Evolutionary conservation across 2,888 invertebrate species (phyloP), one percentile per base, ranked within the genome.

Genomic region (Drosophila paramelanica): DNA sequence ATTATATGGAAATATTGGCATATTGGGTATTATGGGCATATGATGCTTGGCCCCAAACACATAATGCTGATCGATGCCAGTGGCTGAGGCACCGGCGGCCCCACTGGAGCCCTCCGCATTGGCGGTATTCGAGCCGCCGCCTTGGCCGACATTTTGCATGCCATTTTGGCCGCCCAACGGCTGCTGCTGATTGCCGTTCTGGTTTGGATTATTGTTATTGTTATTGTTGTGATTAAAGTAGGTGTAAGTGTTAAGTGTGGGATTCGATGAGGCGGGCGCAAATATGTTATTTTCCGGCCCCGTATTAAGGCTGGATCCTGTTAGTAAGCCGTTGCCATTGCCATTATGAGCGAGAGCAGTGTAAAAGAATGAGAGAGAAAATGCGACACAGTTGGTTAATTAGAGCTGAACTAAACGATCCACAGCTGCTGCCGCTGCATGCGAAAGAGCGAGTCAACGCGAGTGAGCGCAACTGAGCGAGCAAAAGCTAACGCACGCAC

Each of bases 261-360:
- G 91, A 84, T 92, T 91, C 73, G 92, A 92, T 84, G 90, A 89
- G 53, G 87, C 87, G 41, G 87, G 76, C 82, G 88, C 73, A 67
- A 83, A 77, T 67, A 90, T 81, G 74, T 89, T 87, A 75, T 92
- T 91, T 67, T 92, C 92, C 23, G 92, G 90, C 62, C 91, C 92
- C 67, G 92, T 91, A 79, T 92, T 92, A 45, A 92, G 72, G 73
- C 91, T 92, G 65, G 92, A 90, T 91, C 92, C 92, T 93, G 89
- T 70, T 71, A 65, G 59, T 59, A 43, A 61, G 58, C 56, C 36
- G 41, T 55, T 52, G 36, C 56, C 41, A 39, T 52, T 45, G 46
- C 39, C 39, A 65, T 25, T 33, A 46, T 38, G 47, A 56, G 45
- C 25, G 61, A 45, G 39, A 50, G 62, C 43, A 53, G 57, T 23